These are phyloP conservation scores for Leuciscus waleckii DNA, from an alignment of 2,797 vertebrate species.

Conservation along the genomic window DNA sequence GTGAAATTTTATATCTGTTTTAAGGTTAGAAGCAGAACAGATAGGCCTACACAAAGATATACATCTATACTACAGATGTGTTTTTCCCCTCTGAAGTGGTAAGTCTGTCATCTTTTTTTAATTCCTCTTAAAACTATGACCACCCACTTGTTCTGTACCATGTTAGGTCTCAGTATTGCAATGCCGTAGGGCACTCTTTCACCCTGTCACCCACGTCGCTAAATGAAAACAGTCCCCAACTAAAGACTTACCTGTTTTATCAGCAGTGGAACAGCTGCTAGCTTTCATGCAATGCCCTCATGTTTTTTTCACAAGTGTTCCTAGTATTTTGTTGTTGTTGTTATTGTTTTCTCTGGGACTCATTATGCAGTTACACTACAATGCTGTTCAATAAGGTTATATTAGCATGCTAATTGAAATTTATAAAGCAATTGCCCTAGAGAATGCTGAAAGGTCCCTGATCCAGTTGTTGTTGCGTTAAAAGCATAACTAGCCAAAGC, in stretches of 20 bases:
- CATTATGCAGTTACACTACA: constrained; percentile 63
- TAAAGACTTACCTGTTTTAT: constrained; percentile 54
- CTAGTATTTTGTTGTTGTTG: constrained; percentile 20
- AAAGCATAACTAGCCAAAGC: constrained; percentile 61
- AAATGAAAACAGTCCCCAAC: constrained; percentile 36
- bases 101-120: constrained; percentile 14
- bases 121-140: constrained; percentile 28
- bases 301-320: constrained; percentile 43
- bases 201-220: constrained; percentile 8
- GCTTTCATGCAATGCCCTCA: constrained; percentile 42
- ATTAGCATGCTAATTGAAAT: constrained; percentile 65
- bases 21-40: constrained; percentile 12
- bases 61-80: background rate
- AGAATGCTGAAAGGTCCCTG: constrained; percentile 59
- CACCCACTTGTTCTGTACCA: constrained; percentile 29
- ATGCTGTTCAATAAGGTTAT: constrained; percentile 55
- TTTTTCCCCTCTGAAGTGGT: background rate
- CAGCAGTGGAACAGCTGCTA: constrained; percentile 56
- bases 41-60: background rate
- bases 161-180: constrained; percentile 21
- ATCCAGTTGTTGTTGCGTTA: constrained; percentile 55
- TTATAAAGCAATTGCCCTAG: constrained; percentile 57
- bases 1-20: constrained; percentile 1
- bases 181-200: constrained; percentile 7
- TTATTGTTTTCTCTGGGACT: constrained; percentile 42